A percentile compares a stretch with the other conserved stretches of the same genome.
These are phyloP conservation scores for Choloepus hoffmanni DNA, from an alignment of 2,113 vertebrate species.

Conservation along the genomic window DNA sequence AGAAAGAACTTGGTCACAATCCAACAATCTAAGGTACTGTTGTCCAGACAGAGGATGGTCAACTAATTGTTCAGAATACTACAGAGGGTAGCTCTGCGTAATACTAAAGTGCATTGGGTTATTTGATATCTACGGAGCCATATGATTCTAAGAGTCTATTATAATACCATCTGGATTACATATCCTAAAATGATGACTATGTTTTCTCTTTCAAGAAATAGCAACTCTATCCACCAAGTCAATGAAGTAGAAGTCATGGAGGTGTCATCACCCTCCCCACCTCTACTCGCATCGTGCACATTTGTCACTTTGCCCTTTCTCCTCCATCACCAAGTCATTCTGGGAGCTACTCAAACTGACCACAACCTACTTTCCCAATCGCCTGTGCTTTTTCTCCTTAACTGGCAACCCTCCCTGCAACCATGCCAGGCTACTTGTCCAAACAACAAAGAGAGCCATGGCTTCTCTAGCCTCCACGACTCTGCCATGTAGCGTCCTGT, in stretches of 20 bases:
- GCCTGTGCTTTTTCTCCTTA: neutral
- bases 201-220: neutral
- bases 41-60: neutral
- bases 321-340: neutral
- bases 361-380: neutral
- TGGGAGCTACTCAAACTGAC: neutral
- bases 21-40: neutral
- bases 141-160: neutral
- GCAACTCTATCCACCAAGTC: neutral
- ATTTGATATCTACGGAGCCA: neutral
- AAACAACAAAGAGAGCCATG: neutral
- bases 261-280: neutral
- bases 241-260: neutral
- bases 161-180: accelerated
- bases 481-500: accelerated
- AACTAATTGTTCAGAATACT: neutral
- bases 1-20: neutral
- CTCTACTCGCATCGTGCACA: neutral
- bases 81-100: neutral
- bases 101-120: neutral
- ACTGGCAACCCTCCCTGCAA: neutral
- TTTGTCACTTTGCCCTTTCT: neutral
- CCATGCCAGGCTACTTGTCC: too few relatives aligned
- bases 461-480: neutral
- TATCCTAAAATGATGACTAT: neutral